Conservation (phyloP, 1,140 invertebrate species). For the Gyrodactylus salaris region DNA sequence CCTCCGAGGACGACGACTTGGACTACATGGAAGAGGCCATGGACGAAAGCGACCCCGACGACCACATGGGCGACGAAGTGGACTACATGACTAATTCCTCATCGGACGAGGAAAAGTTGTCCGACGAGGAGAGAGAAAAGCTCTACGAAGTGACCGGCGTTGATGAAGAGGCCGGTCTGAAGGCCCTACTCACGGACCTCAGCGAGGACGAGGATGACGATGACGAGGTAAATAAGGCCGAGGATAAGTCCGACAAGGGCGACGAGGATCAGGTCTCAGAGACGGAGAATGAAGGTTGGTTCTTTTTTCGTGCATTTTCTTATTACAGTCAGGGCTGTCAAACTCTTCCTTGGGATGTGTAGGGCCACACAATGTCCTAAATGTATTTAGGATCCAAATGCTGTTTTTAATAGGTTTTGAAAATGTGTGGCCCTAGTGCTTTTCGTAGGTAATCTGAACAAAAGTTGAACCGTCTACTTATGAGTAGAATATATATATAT, state of each 20-base stretch:
- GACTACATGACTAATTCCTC: slow-evolving; percentile 6
- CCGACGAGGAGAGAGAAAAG: background rate
- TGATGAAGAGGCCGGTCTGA: slow-evolving; percentile 6
- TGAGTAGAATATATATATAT: too few relatives aligned
- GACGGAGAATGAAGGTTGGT: too few relatives aligned
- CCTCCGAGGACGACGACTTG: background rate
- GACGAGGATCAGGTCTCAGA: background rate
- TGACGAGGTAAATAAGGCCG: background rate
- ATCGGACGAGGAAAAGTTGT: slow-evolving; percentile 1
- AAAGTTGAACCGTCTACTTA: too few relatives aligned
- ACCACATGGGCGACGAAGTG: slow-evolving; percentile 1
- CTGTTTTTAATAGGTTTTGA: too few relatives aligned
- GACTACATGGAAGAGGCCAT: background rate
- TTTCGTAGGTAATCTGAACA: too few relatives aligned
- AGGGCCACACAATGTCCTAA: too few relatives aligned
- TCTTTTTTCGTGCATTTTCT: too few relatives aligned
- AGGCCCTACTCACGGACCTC: background rate
- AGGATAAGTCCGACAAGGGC: background rate
- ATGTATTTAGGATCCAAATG: too few relatives aligned
- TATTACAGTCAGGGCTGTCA: too few relatives aligned
- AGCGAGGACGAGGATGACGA: background rate
- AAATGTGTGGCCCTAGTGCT: too few relatives aligned
- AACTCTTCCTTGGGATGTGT: too few relatives aligned
- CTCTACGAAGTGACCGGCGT: background rate
- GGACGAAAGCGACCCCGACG: slow-evolving; percentile 1